These are phyloP conservation scores for Drosophila kurseongensis DNA, from an alignment of 1,140 invertebrate species.

Conservation along the genomic window DNA sequence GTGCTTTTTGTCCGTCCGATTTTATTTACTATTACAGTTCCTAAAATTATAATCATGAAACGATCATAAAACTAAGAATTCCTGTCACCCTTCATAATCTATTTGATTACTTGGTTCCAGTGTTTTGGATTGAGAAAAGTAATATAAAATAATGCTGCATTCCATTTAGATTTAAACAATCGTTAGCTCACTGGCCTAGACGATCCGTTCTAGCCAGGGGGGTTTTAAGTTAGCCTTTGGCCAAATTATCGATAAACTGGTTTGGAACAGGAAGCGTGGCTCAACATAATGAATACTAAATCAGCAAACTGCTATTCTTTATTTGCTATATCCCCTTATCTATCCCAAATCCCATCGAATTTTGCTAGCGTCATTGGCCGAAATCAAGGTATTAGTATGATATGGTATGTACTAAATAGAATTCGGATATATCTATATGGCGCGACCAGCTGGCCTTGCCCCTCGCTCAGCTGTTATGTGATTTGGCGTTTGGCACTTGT, in stretches of 20 bases:
- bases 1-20: no score
- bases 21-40: no score
- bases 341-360: neutral
- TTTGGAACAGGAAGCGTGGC: slow-evolving; percentile 43
- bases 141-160: no score
- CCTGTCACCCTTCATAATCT: no score
- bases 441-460: slow-evolving; percentile 70
- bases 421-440: slow-evolving; percentile 25
- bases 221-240: slow-evolving; percentile 3
- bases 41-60: no score
- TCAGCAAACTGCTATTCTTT: slow-evolving; percentile 18
- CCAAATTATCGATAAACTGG: slow-evolving; percentile 19
- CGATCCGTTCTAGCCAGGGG: neutral
- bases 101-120: no score
- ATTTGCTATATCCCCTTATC: neutral
- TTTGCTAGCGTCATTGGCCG: slow-evolving; percentile 62
- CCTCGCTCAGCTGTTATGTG: slow-evolving; percentile 76
- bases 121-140: no score
- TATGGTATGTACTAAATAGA: slow-evolving; percentile 13
- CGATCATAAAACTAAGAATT: no score
- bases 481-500: slow-evolving; percentile 42
- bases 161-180: neutral
- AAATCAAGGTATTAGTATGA: slow-evolving; percentile 48
- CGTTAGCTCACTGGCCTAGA: neutral
- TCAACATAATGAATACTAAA: slow-evolving; percentile 40